Evolutionary conservation across 2,888 invertebrate genomes (phyloP).

Genomic region (Autographa gamma): DNA sequence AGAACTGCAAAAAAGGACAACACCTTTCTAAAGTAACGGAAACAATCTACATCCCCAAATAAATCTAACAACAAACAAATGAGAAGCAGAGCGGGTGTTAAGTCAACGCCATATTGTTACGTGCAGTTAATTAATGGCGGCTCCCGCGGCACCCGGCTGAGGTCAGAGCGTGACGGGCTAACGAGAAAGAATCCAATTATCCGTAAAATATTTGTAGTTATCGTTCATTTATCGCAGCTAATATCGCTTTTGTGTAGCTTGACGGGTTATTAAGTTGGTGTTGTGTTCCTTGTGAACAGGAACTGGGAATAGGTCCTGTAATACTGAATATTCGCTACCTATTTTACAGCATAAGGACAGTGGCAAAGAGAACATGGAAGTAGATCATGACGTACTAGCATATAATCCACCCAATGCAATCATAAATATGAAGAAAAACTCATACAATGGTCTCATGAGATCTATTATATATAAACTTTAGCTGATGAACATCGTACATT

Average conservation of each 20-base stretch:
- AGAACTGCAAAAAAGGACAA: too few relatives aligned
- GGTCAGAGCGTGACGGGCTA: conserved; percentile 12
- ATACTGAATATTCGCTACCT: too few relatives aligned
- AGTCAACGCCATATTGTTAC: conserved; percentile 5
- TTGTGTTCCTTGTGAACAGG: not conserved
- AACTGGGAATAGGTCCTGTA: too few relatives aligned
- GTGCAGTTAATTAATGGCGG: conserved; percentile 19
- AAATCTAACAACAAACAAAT: not conserved
- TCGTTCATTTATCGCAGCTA: conserved; percentile 6
- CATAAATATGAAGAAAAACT: too few relatives aligned
- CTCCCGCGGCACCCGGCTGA: conserved; percentile 14
- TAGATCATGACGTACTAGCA: too few relatives aligned
- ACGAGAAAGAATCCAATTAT: conserved; percentile 17
- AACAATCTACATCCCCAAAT: not conserved
- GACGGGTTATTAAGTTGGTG: not conserved
- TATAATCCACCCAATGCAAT: too few relatives aligned
- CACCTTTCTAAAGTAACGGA: too few relatives aligned
- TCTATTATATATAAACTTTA: too few relatives aligned
- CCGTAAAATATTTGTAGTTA: conserved; percentile 9
- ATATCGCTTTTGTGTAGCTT: not conserved
- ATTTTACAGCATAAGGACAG: too few relatives aligned
- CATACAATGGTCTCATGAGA: too few relatives aligned
- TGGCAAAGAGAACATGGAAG: too few relatives aligned
- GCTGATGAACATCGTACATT: too few relatives aligned
- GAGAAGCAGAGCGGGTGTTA: conserved; percentile 5